A percentile compares a stretch with the other conserved stretches of the same genome.
These are phyloP conservation scores for Nymphicus hollandicus DNA, from an alignment of 2,113 vertebrate genomes.

Conservation along the genomic window DNA sequence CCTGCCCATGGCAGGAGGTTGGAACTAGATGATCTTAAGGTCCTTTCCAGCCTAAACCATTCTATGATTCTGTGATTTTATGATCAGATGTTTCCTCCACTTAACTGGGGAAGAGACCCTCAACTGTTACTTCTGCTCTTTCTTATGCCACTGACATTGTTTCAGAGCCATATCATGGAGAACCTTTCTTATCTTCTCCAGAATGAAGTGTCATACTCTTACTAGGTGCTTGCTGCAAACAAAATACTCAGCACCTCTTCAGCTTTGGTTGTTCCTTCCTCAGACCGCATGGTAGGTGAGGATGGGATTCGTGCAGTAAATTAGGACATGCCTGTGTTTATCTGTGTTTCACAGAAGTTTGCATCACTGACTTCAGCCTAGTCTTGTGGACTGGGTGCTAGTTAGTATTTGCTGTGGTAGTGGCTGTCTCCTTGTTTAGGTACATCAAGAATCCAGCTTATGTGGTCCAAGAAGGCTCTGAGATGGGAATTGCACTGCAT, in stretches of 20 bases:
- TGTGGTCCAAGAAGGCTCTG: neutral
- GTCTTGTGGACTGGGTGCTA: neutral
- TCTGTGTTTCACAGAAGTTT: neutral
- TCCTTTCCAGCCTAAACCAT: neutral
- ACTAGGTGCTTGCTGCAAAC: neutral
- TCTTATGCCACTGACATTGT: neutral
- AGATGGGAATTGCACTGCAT: accelerated
- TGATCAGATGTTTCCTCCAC: neutral
- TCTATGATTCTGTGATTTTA: neutral
- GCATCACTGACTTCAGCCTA: neutral
- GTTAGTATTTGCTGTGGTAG: neutral
- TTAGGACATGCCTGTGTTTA: neutral
- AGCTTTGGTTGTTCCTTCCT: neutral
- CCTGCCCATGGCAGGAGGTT: neutral
- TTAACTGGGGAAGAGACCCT: neutral
- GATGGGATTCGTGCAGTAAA: neutral
- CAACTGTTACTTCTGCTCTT: neutral
- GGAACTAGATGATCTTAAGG: neutral
- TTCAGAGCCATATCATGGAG: neutral
- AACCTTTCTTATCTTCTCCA: neutral
- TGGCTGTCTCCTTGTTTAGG: neutral
- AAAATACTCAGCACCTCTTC: neutral
- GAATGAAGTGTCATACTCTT: neutral
- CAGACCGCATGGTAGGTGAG: neutral
- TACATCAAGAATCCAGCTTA: neutral